These are phyloP conservation scores for Willisornis vidua DNA, from an alignment of 2,113 vertebrate genomes.

Conservation along the genomic window DNA sequence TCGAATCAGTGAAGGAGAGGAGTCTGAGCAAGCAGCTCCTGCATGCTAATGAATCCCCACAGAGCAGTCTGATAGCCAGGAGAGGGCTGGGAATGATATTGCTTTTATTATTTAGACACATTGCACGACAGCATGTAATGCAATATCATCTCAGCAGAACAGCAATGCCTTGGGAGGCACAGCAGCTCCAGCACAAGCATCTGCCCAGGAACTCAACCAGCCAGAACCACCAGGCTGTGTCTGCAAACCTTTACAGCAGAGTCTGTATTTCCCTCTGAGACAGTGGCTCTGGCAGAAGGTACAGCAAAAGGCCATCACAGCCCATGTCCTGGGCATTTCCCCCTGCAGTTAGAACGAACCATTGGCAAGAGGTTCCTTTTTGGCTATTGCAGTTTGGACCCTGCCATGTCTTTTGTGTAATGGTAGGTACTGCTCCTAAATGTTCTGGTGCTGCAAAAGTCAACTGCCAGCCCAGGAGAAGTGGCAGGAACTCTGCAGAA, in stretches of 20 bases:
- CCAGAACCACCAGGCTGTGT: neutral
- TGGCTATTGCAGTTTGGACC: neutral
- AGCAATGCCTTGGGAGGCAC: neutral
- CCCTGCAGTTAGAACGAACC: neutral
- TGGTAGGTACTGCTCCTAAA: neutral
- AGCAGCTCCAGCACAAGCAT: neutral
- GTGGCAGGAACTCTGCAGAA: neutral
- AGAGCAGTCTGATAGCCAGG: neutral
- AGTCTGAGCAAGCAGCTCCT: neutral
- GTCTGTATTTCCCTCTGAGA: neutral
- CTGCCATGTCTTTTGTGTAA: neutral
- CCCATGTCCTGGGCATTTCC: neutral
- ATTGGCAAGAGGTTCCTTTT: neutral
- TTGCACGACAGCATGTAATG: neutral
- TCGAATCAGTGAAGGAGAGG: neutral
- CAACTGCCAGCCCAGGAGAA: neutral
- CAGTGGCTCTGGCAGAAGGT: neutral
- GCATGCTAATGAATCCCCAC: neutral
- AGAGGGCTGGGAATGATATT: neutral
- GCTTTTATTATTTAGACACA: constrained; percentile 19
- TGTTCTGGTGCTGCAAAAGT: neutral
- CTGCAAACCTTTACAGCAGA: neutral
- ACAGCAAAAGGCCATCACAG: neutral
- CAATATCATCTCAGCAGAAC: neutral
- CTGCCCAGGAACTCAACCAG: neutral